These are phyloP conservation scores for Conops quadrifasciatus DNA, from an alignment of 2,888 invertebrate genomes.

Conservation along the genomic window DNA sequence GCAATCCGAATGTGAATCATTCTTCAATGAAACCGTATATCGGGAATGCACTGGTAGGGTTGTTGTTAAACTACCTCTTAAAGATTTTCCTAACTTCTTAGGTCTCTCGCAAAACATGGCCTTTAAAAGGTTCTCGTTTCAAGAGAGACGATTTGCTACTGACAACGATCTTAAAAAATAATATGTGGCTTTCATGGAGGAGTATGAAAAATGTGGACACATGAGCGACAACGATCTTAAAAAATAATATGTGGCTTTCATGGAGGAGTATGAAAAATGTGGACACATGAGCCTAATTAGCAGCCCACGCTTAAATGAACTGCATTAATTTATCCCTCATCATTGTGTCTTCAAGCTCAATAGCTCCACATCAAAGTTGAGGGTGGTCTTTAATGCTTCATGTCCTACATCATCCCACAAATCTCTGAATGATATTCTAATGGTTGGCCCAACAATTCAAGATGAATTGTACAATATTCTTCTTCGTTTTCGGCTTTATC, in stretches of 20 bases:
- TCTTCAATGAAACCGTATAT: too few relatives aligned
- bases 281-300: conserved; percentile 3
- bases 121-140: background rate
- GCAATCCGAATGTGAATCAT: too few relatives aligned
- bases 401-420: background rate
- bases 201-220: conserved; percentile 11
- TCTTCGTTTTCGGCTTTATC: conserved; percentile 18
- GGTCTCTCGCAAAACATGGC: background rate
- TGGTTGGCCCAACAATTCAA: conserved; percentile 24
- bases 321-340: conserved; percentile 10
- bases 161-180: background rate
- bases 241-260: background rate
- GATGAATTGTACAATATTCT: conserved; percentile 4
- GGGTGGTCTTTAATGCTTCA: conserved; percentile 16
- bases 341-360: too few relatives aligned
- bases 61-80: background rate
- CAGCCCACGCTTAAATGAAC: background rate
- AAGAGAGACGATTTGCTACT: background rate
- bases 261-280: conserved; percentile 11
- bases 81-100: background rate
- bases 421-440: conserved; percentile 11
- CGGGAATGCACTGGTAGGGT: too few relatives aligned
- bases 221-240: conserved; percentile 1
- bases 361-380: background rate
- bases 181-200: conserved; percentile 5